Evolutionary conservation across 1,140 invertebrate species (phyloP).

Genomic region (Zophobas morio): DNA sequence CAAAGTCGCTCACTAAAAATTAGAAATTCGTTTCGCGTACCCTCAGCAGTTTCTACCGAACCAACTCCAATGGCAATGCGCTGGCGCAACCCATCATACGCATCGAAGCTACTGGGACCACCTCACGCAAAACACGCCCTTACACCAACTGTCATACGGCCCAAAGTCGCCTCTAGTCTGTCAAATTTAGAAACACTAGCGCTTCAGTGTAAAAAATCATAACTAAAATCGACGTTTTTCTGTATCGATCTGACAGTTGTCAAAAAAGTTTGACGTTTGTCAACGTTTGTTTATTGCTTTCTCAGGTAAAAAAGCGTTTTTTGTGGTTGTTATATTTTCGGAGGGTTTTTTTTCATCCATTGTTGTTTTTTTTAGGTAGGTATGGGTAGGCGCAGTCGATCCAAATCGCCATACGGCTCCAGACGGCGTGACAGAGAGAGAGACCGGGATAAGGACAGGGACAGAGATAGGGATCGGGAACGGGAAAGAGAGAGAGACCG

Average conservation of each 20-base stretch:
- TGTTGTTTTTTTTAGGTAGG: slow-evolving; percentile 46
- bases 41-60: slow-evolving; percentile 55
- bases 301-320: slow-evolving; percentile 60
- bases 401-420: slow-evolving; percentile 62
- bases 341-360: not conserved
- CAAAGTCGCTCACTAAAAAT: slow-evolving; percentile 50
- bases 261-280: slow-evolving; percentile 56
- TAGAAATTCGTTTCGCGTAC: slow-evolving; percentile 55
- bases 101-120: slow-evolving; percentile 3
- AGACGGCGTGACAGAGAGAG: slow-evolving; percentile 63
- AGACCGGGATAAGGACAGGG: slow-evolving; percentile 66
- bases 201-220: slow-evolving; percentile 63
- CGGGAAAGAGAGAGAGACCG: slow-evolving; percentile 71
- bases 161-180: not conserved
- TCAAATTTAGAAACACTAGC: slow-evolving; percentile 60
- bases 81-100: slow-evolving; percentile 23
- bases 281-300: slow-evolving; percentile 41
- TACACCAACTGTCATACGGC: not conserved
- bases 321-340: slow-evolving; percentile 1
- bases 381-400: slow-evolving; percentile 66
- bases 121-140: not conserved
- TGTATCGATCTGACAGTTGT: slow-evolving; percentile 59
- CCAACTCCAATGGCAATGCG: slow-evolving; percentile 44
- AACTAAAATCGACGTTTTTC: slow-evolving; percentile 65
- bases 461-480: slow-evolving; percentile 68